Evolutionary conservation across 2,797 vertebrate species (phyloP), one percentile per base, ranked within the genome.

Genomic region (Heteromormyrus szaboi): DNA sequence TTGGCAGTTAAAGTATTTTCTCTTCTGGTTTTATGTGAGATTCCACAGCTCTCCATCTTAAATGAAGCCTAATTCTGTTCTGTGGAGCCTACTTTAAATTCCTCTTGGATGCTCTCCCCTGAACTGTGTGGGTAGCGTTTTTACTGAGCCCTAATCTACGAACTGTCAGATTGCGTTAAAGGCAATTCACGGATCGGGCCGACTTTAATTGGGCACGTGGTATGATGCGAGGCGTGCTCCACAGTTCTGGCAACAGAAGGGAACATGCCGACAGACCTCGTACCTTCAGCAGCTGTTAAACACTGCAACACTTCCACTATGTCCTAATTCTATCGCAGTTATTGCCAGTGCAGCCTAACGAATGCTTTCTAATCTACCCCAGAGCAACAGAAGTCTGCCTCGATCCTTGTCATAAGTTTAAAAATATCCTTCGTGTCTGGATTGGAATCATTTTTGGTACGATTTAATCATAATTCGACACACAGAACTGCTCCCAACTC

Each of bases 401-500:
- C 85, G 6, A 87, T 91, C 89, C 41, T 37, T 88, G 89, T 89
- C 90, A 90, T 62, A 76, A 86, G 91, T 51, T 91, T 90, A 91
- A 91, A 92, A 92, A 91, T 89, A 91, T 90, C 87, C 89, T 89
- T 91, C 88, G 89, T 89, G 89, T 90, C 91, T 84, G 68, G 79
- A 88, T 89, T 90, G 25, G 83, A 85, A 85, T 90, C 37, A 44
- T 68, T 68, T 68, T 33, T 59, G 6, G 33, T 44, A 50, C 29
- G 29, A 81, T 41, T 68, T 33, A 51, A 29, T 87, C 17, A 51
- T 72, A 50, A 85, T 50, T 85, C 5, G 46, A 53, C n/a, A 44
- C 41, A 51, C 17, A 25, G 22, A 79, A 79, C 33, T 76, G 68
- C 37, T 76, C 68, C 68, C 1, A 14, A 25, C 17, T 19, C 72